phyloP scores from a whole-genome alignment of 2,797 vertebrate genomes.

The Macroramphosus scolopax region DNA sequence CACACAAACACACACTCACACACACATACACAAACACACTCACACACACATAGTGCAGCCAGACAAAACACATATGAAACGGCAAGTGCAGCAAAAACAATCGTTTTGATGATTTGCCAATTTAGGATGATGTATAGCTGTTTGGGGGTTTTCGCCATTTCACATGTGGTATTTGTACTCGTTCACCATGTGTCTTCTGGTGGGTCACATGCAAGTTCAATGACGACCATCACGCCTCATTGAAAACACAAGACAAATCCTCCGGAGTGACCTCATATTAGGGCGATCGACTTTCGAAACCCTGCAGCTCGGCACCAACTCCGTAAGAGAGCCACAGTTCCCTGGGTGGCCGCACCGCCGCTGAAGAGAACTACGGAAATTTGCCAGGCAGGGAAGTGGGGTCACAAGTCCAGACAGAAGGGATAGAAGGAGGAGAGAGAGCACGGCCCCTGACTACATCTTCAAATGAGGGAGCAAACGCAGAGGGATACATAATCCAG shows the following conservation, averaged over 20 bases:
- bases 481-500: too few relatives aligned
- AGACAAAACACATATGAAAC: conserved; percentile 53
- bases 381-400: conserved; percentile 14
- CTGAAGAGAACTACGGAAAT: conserved; percentile 26
- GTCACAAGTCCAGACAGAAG: too few relatives aligned
- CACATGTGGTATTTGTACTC: conserved; percentile 40
- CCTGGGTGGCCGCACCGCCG: conserved; percentile 14
- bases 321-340: conserved; percentile 22
- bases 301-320: conserved; percentile 24
- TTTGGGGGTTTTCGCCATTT: conserved; percentile 27
- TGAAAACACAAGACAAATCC: too few relatives aligned
- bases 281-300: conserved; percentile 19
- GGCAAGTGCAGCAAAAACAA: conserved; percentile 43
- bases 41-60: conserved; percentile 17
- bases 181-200: conserved; percentile 1
- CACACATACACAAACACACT: conserved; percentile 12
- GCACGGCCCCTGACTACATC: not conserved
- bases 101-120: conserved; percentile 26
- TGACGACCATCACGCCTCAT: conserved; percentile 10
- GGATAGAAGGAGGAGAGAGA: conserved; percentile 13
- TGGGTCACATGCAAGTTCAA: conserved; percentile 31
- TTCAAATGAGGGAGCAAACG: too few relatives aligned
- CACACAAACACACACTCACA: conserved; percentile 12
- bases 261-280: conserved; percentile 15
- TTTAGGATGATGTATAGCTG: conserved; percentile 34